Percentiles rank a stretch among this genome's conserved stretches.
Evolutionary conservation across 2,797 vertebrate genomes (phyloP).

Genomic region (Rhyacichthys aspro): DNA sequence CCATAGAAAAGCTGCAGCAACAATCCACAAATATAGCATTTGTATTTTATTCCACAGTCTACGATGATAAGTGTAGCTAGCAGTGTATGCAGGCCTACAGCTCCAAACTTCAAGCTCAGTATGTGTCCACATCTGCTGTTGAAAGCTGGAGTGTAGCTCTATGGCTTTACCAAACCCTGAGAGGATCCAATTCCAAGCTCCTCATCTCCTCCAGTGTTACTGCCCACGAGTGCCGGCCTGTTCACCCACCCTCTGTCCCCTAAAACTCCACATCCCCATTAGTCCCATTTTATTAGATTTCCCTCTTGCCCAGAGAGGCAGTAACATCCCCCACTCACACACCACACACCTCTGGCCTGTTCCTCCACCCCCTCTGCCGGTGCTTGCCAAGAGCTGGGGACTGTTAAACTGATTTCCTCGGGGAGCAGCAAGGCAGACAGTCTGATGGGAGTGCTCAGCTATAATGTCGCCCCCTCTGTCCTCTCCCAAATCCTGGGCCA

Average conservation of each 20-base stretch:
- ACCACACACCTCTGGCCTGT: conserved; percentile 52
- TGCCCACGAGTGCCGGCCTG: conserved; percentile 65
- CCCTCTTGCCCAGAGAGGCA: conserved; percentile 77
- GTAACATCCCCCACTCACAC: conserved; percentile 58
- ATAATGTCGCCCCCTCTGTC: conserved; percentile 63
- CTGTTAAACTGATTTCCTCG: conserved; percentile 86
- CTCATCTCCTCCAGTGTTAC: conserved; percentile 70
- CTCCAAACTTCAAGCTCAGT: conserved; percentile 65
- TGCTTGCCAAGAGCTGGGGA: conserved; percentile 78
- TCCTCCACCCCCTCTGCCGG: conserved; percentile 56
- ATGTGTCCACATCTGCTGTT: conserved; percentile 83
- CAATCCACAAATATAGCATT: too few species aligned
- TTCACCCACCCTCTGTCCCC: conserved; percentile 68
- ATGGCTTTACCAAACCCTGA: conserved; percentile 66
- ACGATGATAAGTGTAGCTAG: conserved; percentile 66
- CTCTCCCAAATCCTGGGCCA: conserved; percentile 53
- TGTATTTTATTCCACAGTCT: too few species aligned
- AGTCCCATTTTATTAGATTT: conserved; percentile 83
- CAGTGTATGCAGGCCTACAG: conserved; percentile 70
- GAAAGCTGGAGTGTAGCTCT: conserved; percentile 77
- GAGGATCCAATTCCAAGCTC: conserved; percentile 76
- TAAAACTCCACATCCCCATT: conserved; percentile 78
- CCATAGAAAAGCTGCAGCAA: too few species aligned
- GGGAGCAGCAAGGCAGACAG: conserved; percentile 77
- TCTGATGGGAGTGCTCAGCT: conserved; percentile 74